Evolutionary conservation across 2,888 invertebrate genomes (phyloP), one percentile per base, ranked within the genome.

Genomic region (Folsomia candida): DNA sequence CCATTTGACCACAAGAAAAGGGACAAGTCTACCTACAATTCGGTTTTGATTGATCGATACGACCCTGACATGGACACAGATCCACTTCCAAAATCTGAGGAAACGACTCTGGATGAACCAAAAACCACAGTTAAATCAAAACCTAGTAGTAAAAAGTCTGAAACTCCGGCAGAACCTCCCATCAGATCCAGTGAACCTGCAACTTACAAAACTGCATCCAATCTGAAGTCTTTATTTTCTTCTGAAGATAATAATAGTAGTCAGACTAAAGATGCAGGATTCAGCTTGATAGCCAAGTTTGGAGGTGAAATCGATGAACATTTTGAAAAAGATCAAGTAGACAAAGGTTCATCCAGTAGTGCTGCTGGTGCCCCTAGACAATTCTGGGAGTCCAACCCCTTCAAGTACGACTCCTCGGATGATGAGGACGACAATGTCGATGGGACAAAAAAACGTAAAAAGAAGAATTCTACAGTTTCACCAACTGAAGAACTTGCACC

Each of bases 391-490:
- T 71, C 75, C 1, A 79, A 79, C 65, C 79, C 79, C 4, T 79
- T 79, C 67, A 73, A 76, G 28, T 79, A 79, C 37, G 79, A 79
- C 29, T 79, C 79, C 2, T 78, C 78, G 1, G 79, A 79, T 51
- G 76, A 76, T 51, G 76, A 74, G 26, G 76, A 72, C 3, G 74
- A 74, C 6, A 37, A 51, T 11, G 60, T 66, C 11, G 68, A 29
- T 24, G 47, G 27, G 1, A 71, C 64, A n/a, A 51, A 62, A 20
- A 51, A 20, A 25, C 2, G 37, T 4, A 26, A 51, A 62, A 37
- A 37, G 37, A 37, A 37, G 14, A 37, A 4, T 37, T 4, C 14
- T 4, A 37, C 18, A 68, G 37, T 54, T 9, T 14, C 61, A 6
- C 25, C 60, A 20, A 20, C 57, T 14, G n/a, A n/a, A n/a, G n/a